Base-by-base conservation (phyloP, 2,888 invertebrate genomes). In the Alloplasta piceator region DNA sequence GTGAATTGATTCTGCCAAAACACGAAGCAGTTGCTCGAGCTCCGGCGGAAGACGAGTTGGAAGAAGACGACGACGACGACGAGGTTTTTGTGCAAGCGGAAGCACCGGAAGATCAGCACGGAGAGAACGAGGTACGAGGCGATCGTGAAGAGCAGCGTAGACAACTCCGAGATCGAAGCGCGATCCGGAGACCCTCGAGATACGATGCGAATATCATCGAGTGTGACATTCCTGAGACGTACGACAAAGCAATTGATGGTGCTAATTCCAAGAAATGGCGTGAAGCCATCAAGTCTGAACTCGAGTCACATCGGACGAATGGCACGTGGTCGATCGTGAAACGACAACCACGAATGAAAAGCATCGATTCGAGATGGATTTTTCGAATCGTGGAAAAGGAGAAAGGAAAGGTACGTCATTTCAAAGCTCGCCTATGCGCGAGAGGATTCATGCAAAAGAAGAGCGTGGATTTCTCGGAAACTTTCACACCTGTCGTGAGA, bases 331-430 rank as follows among this genome's bases (percentile, higher is more conserved):
- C 60, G 0, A 50, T 84, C 4, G 81, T 85, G 4, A 12, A 56
- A 1, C 71, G 55, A 43, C 61, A 41, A 4, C 7, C 52, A 10
- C 52, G 58, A 0, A 56, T 70, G 61, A 41, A 60, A 9, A 16
- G 64, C 1, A 82, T 86, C 5, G 83, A 82, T 14, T 84, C 78
- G 0, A 83, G 74, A 38, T 85, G 86, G 85, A 80, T 85, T 0
- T 86, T 85, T 36, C 79, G 79, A 38, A 10, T 68, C 1, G 0
- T 4, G 4, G 4, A 10, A 10, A 43, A 43, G 43, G 46, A 46
- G 9, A 46, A 63, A 16, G 64, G 75, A 43, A 48, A 56, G 26
- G 5, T 46, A 43, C 10, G 46, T 63, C 61, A 43, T 0, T 63
- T 0, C 43, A 63, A 64, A 6, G 63, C 63, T 64, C 46, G 63